These are phyloP conservation scores for Brachyopa scutellaris DNA, from an alignment of 2,888 invertebrate species.

Conservation along the genomic window DNA sequence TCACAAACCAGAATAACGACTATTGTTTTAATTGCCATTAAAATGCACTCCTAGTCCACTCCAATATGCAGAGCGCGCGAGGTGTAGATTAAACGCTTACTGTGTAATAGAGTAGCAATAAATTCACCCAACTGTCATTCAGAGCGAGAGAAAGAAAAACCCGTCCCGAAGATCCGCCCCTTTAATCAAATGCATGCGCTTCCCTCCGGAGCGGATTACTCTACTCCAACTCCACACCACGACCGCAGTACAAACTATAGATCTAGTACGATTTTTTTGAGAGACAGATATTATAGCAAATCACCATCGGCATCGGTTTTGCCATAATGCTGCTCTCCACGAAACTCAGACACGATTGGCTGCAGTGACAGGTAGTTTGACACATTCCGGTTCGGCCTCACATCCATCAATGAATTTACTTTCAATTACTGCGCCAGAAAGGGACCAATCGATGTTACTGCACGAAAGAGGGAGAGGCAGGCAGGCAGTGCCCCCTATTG, in stretches of 20 bases:
- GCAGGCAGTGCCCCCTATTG: slow-evolving; percentile 63
- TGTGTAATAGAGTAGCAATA: slow-evolving; percentile 72
- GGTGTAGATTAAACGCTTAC: slow-evolving; percentile 69
- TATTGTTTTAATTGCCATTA: slow-evolving; percentile 73
- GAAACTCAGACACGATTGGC: slow-evolving; percentile 60
- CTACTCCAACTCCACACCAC: no score
- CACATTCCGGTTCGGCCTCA: slow-evolving; percentile 71
- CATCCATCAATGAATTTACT: slow-evolving; percentile 72
- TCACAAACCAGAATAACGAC: slow-evolving; percentile 69
- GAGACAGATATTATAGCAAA: slow-evolving; percentile 52
- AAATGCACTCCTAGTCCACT: slow-evolving; percentile 55
- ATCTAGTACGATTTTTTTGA: slow-evolving; percentile 53
- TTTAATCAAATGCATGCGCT: slow-evolving; percentile 56
- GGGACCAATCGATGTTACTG: not conserved
- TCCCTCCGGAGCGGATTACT: not conserved
- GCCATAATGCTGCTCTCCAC: slow-evolving; percentile 44
- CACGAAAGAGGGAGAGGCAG: slow-evolving; percentile 30
- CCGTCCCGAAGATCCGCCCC: slow-evolving; percentile 46
- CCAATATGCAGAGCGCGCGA: slow-evolving; percentile 47
- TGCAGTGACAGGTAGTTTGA: slow-evolving; percentile 70
- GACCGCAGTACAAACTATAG: no score
- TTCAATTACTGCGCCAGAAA: slow-evolving; percentile 60
- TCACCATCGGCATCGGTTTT: slow-evolving; percentile 12
- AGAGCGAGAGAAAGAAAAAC: slow-evolving; percentile 58
- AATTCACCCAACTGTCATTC: slow-evolving; percentile 68